phyloP scores from a whole-genome alignment of 2,888 invertebrate species.

The Himalopsyche tibetana region DNA sequence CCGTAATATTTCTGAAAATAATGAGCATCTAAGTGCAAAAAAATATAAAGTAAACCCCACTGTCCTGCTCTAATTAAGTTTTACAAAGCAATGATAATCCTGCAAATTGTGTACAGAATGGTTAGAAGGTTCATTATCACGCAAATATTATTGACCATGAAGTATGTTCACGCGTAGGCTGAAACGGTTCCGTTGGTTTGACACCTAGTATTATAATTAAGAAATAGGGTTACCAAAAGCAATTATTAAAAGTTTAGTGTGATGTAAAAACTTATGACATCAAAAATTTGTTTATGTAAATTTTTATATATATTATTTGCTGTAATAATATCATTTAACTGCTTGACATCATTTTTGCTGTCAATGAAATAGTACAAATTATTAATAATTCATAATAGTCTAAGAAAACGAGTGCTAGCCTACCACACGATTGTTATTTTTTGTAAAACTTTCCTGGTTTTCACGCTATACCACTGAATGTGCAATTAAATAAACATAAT shows the following conservation, averaged over 20 bases:
- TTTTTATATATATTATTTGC: constrained; percentile 22
- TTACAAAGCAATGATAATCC: constrained; percentile 42
- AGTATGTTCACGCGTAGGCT: neutral
- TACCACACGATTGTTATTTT: constrained; percentile 24
- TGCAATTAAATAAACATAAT: constrained; percentile 61
- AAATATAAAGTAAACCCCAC: neutral
- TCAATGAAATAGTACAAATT: constrained; percentile 65
- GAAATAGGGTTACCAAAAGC: constrained; percentile 42
- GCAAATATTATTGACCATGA: neutral
- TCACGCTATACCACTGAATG: constrained; percentile 61
- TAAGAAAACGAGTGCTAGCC: constrained; percentile 53
- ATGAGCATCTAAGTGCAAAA: constrained; percentile 41
- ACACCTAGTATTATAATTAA: constrained; percentile 39
- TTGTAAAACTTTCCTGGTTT: constrained; percentile 49
- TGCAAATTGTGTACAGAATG: neutral
- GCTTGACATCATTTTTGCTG: constrained; percentile 55
- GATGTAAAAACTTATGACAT: constrained; percentile 16
- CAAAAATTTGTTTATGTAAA: neutral
- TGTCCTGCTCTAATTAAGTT: constrained; percentile 17
- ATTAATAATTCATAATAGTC: constrained; percentile 60
- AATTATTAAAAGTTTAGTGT: constrained; percentile 22
- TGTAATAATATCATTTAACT: constrained; percentile 47
- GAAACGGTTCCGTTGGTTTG: neutral
- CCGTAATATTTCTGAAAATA: constrained; percentile 28
- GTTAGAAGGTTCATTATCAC: neutral